Evolutionary conservation across 2,113 vertebrate species (phyloP), one percentile per base, ranked within the genome.

Genomic region (Pandion haliaetus): DNA sequence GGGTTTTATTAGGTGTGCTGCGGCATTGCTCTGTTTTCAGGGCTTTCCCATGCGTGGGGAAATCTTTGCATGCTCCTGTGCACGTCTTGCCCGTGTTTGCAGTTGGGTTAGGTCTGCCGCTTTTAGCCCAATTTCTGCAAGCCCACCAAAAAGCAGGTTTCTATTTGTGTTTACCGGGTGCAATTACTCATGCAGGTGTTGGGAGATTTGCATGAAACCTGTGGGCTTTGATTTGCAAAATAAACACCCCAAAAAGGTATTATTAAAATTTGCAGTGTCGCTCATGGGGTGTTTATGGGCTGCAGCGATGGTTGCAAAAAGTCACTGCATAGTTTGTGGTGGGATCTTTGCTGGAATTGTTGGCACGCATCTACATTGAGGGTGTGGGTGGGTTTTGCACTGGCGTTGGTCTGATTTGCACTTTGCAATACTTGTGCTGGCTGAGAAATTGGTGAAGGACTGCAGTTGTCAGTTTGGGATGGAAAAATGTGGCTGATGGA

Each of bases 281-380:
- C 7, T 50, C 8, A 2, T 1, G 18, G 20, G 10, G 12, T 38
- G 42, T 50, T 72, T 4, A 20, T 18, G 59, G 77, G 36, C 28
- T 67, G 71, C 77, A 66, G 40, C 3, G 18, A 8, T 2, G 7
- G 61, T 4, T 89, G 13, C 57, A 58, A 17, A 21, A 29, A 40
- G 24, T 58, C 24, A 4, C 24, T 11, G 45, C 6, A 0, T 16
- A 20, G 20, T 49, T 54, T 67, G 58, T 10, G 42, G 47, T 62
- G 52, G 19, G 20, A 8, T 44, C 54, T 72, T 40, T n/a, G 71
- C 71, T 52, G 58, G 28, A 24, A 36, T 42, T 9, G 4, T 52
- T 62, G 24, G 52, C 7, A 3, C 5, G 5, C 0, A 0, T 42
- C 38, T 38, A 1, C 1, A 4, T 9, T 29, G 89, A 38, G 71